Base-by-base conservation (phyloP, 1,140 invertebrate genomes). In the Parasteatoda tepidariorum region DNA sequence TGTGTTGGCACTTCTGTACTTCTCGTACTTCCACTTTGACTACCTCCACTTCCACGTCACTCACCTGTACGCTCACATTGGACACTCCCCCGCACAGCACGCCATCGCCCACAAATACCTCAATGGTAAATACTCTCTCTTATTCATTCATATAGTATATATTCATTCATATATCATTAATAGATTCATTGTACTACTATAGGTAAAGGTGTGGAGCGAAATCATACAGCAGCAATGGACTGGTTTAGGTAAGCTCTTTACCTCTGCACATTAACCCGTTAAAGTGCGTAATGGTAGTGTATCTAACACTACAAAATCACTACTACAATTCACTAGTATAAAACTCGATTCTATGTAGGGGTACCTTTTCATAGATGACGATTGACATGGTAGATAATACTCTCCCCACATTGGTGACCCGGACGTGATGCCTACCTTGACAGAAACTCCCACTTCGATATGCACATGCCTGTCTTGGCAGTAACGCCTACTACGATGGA, bases 21-120 rank as follows among this genome's bases (percentile, higher is more conserved):
- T 91, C 86, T 88, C 89, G 3, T 91, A 90, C 86, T 91, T 88
- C 86, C 89, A 91, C 85, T 90, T 91, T 85, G 91, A 92, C 41
- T 88, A 90, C 67, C 87, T 92, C 11, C 91, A 92, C 86, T 91
- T 90, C 84, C 89, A 92, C 85, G 86, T 91, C 2, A 89, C 89
- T 28, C 89, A 90, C 73, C 88, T 88, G 5, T 91, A 91, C 85
- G 91, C 91, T 5, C 88, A 90, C 81, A 86, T 91, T 6, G 91
- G 91, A 3, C 90, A 91, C 86, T 73, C 88, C 11, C 87, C 89
- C 55, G 91, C 91, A 4, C 91, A 92, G 74, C 91, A 92, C 85
- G 88, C 90, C 30, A 86, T 92, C 24, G 91, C 89, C 59, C 90
- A 92, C 79, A 88, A 90, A 86, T 90, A 90, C 84, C 87, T 92